Conservation (phyloP, 2,113 vertebrate genomes). For the Hylia prasina region DNA sequence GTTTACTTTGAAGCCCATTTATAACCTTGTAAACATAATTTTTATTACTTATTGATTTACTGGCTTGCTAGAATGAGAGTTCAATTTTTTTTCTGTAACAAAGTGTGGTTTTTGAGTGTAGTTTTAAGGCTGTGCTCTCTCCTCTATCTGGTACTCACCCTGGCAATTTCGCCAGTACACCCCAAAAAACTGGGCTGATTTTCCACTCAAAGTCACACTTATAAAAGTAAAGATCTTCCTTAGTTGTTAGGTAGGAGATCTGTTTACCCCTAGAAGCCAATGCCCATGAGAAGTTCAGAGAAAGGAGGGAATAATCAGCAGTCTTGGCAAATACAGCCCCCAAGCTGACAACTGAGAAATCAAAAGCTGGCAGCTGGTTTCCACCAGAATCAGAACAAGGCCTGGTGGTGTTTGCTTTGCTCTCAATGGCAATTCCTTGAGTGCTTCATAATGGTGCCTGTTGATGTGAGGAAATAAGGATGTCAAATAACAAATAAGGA, state of each 20-base stretch:
- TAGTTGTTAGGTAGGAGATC: background rate
- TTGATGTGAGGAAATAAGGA: background rate
- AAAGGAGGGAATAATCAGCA: background rate
- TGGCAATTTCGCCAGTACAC: background rate
- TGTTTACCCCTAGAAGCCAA: background rate
- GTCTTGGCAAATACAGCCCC: background rate
- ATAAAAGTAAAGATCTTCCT: background rate
- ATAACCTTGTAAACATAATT: conserved; percentile 11
- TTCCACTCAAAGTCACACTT: background rate
- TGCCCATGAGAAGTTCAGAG: background rate
- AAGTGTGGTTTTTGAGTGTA: background rate
- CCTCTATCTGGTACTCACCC: background rate
- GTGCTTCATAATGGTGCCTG: background rate
- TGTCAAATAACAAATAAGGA: background rate
- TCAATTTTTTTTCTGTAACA: background rate
- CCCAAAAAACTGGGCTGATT: background rate
- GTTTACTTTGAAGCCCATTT: conserved; percentile 11
- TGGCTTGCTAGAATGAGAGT: background rate
- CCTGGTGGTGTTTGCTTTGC: background rate
- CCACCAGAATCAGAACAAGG: background rate
- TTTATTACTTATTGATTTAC: conserved; percentile 39
- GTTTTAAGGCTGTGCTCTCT: background rate
- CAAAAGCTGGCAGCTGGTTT: background rate
- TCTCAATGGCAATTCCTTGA: background rate
- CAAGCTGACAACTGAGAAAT: background rate